Conservation (phyloP, 1,140 invertebrate species). For the Lycorma delicatula region DNA sequence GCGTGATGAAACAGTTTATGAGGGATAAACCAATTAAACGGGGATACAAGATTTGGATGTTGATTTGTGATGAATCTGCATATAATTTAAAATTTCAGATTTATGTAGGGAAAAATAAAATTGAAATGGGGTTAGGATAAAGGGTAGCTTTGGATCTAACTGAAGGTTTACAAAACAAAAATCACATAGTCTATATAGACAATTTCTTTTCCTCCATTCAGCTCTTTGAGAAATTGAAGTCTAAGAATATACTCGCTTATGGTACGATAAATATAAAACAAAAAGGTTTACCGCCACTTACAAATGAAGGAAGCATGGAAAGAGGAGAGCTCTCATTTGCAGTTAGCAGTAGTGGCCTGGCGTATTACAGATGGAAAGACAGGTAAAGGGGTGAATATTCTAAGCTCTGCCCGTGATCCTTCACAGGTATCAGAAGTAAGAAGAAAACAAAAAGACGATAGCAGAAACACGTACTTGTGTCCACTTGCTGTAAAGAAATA, state of each 20-base stretch:
- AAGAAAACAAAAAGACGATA: too few species aligned
- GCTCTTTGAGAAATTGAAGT: neutral
- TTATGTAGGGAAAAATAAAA: constrained; percentile 21
- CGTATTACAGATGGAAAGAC: too few species aligned
- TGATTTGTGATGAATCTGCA: constrained; percentile 10
- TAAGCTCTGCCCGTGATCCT: too few species aligned
- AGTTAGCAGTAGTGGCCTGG: too few species aligned
- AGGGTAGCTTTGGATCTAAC: neutral
- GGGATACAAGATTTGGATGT: constrained; percentile 25
- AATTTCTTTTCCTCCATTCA: neutral
- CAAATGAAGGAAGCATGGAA: too few species aligned
- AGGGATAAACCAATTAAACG: constrained; percentile 25
- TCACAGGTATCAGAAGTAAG: too few species aligned
- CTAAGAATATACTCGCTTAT: neutral
- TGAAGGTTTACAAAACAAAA: neutral
- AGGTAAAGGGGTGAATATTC: too few species aligned
- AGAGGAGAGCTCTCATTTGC: too few species aligned
- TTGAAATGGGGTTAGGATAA: neutral
- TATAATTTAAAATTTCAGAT: constrained; percentile 22
- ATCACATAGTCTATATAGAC: neutral
- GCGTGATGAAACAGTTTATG: constrained; percentile 28
- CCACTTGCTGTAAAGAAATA: too few species aligned
- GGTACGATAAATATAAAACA: neutral
- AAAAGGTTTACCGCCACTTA: neutral
- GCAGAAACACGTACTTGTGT: too few species aligned